Percentiles rank a stretch among this genome's conserved stretches.
These are phyloP conservation scores for Oreochromis tanganicae DNA, from an alignment of 2,113 vertebrate species.

Conservation along the genomic window DNA sequence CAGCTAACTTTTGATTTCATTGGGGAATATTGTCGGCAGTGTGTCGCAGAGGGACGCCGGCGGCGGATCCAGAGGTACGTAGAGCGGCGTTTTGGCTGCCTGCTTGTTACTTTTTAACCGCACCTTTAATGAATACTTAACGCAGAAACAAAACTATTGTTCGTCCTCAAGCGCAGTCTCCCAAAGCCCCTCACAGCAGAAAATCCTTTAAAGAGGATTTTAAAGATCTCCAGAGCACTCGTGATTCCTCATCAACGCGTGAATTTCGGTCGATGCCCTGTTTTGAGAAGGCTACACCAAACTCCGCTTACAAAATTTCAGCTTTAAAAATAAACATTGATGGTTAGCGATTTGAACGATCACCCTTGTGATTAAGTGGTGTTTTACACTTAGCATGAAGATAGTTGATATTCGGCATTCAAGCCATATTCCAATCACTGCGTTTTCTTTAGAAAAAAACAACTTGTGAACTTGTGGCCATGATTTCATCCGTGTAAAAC, in stretches of 20 bases:
- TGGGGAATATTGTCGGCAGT: background rate
- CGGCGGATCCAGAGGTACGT: background rate
- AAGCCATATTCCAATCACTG: background rate
- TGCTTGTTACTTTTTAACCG: background rate
- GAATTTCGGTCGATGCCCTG: background rate
- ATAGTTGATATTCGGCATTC: background rate
- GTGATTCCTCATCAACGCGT: background rate
- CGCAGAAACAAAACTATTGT: background rate
- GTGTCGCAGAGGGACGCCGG: background rate
- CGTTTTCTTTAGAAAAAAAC: background rate
- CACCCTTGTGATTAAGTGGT: background rate
- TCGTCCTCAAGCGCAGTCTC: background rate
- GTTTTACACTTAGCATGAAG: background rate
- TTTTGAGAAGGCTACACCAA: background rate
- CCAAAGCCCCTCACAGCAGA: background rate
- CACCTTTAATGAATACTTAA: background rate
- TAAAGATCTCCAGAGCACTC: background rate
- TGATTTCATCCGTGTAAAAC: background rate
- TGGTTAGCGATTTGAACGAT: accelerated
- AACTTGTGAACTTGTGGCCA: background rate
- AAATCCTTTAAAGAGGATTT: background rate
- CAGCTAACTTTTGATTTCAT: background rate
- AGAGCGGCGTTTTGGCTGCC: background rate
- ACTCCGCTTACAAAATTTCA: background rate
- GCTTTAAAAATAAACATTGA: background rate